Percentiles rank a stretch among this genome's conserved stretches.
These are phyloP conservation scores for Tachina fera DNA, from an alignment of 2,888 invertebrate genomes.

Conservation along the genomic window DNA sequence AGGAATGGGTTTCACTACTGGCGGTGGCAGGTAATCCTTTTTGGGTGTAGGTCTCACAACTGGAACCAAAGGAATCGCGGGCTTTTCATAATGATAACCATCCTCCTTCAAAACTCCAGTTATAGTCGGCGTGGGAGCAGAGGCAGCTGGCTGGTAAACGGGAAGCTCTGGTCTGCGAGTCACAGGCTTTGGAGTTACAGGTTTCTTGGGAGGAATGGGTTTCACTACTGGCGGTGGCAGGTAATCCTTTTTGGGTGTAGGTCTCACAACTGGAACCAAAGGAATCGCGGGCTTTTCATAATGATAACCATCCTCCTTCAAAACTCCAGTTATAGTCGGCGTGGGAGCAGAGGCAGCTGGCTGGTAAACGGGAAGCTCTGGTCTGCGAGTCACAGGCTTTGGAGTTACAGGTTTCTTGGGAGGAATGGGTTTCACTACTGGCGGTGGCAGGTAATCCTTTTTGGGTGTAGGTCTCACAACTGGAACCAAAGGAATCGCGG, in stretches of 20 bases:
- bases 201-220: constrained; percentile 12
- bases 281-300: constrained; percentile 32
- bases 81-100: constrained; percentile 46
- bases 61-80: constrained; percentile 31
- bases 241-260: neutral
- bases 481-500: constrained; percentile 31
- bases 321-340: constrained; percentile 18
- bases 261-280: constrained; percentile 35
- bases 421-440: neutral
- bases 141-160: constrained; percentile 8
- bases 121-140: constrained; percentile 28
- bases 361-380: constrained; percentile 42
- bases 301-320: constrained; percentile 45
- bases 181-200: constrained; percentile 46
- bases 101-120: constrained; percentile 35
- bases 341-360: constrained; percentile 50
- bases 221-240: constrained; percentile 12
- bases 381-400: neutral
- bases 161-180: constrained; percentile 25
- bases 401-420: too few relatives aligned
- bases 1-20: neutral
- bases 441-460: neutral
- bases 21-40: neutral
- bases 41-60: constrained; percentile 22
- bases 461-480: constrained; percentile 22